These are phyloP conservation scores for Glyptemys insculpta DNA, from an alignment of 2,797 vertebrate species.

Conservation along the genomic window DNA sequence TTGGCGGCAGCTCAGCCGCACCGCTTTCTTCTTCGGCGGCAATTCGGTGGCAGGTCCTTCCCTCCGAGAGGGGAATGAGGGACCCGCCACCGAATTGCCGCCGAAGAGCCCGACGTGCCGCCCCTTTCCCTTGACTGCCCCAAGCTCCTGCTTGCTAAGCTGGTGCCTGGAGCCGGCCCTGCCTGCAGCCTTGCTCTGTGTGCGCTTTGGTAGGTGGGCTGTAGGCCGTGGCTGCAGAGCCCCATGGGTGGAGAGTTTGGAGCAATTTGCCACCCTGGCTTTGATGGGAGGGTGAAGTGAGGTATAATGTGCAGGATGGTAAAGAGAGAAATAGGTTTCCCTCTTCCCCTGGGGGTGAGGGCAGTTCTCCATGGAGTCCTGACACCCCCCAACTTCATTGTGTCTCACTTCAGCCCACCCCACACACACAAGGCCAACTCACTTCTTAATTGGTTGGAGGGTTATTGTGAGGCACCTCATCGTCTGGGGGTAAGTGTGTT, in stretches of 20 bases:
- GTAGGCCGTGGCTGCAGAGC: not conserved
- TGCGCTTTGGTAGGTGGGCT: not conserved
- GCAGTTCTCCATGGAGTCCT: not conserved
- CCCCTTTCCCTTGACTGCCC: too few species aligned
- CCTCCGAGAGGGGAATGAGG: too few species aligned
- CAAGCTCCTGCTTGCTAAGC: too few species aligned
- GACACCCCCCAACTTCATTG: not conserved
- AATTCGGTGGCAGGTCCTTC: too few species aligned
- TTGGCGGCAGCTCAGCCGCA: too few species aligned
- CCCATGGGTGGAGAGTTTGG: not conserved
- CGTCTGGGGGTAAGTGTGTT: not conserved
- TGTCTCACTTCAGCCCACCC: not conserved
- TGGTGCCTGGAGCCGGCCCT: not conserved
- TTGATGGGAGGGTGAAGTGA: not conserved
- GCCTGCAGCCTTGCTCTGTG: conserved; percentile 1
- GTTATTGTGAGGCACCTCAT: not conserved
- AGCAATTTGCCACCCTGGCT: not conserved
- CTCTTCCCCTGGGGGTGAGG: not conserved
- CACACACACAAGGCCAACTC: not conserved
- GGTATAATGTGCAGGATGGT: not conserved
- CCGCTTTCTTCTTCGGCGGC: too few species aligned
- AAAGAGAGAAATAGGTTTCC: not conserved
- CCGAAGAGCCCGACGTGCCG: too few species aligned
- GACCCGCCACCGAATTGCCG: too few species aligned
- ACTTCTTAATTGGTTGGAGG: not conserved